These are phyloP conservation scores for Megaustenia siamemsis DNA, from an alignment of 2,888 invertebrate species.

Conservation along the genomic window DNA sequence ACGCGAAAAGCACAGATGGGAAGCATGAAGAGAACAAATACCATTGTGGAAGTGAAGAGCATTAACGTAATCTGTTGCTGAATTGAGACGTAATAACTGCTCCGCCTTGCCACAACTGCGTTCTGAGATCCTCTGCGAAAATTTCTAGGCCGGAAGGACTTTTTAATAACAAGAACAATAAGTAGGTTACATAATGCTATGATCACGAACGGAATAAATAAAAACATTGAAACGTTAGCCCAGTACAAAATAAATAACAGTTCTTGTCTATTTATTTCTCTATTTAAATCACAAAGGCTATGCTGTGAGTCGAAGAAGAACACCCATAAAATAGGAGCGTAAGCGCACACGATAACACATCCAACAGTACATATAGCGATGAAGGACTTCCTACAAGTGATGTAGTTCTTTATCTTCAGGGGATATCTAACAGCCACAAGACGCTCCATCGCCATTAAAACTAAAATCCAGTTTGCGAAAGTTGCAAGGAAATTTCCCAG, in stretches of 20 bases:
- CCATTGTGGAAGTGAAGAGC: slow-evolving; percentile 57
- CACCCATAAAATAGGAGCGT: slow-evolving; percentile 51
- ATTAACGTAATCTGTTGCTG: slow-evolving; percentile 59
- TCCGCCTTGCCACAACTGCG: neutral
- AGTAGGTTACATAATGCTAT: slow-evolving; percentile 58
- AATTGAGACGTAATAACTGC: slow-evolving; percentile 35
- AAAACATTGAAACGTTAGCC: slow-evolving; percentile 54
- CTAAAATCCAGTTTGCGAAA: slow-evolving; percentile 56
- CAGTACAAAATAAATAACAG: slow-evolving; percentile 43
- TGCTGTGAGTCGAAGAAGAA: neutral
- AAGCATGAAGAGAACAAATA: slow-evolving; percentile 58
- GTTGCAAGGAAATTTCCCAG: slow-evolving; percentile 50
- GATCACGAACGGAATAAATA: slow-evolving; percentile 56
- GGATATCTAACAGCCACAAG: slow-evolving; percentile 54
- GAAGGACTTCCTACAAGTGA: slow-evolving; percentile 26
- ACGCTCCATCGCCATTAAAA: slow-evolving; percentile 56
- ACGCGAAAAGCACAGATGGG: slow-evolving; percentile 57
- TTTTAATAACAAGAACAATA: slow-evolving; percentile 52
- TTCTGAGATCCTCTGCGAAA: slow-evolving; percentile 22
- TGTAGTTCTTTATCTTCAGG: slow-evolving; percentile 52
- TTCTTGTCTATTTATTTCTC: neutral
- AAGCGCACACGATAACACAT: slow-evolving; percentile 39
- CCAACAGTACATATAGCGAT: slow-evolving; percentile 42
- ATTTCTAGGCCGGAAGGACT: slow-evolving; percentile 50
- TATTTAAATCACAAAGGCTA: neutral